Conservation (phyloP, 2,888 invertebrate genomes). For the Agrypnus murinus region DNA sequence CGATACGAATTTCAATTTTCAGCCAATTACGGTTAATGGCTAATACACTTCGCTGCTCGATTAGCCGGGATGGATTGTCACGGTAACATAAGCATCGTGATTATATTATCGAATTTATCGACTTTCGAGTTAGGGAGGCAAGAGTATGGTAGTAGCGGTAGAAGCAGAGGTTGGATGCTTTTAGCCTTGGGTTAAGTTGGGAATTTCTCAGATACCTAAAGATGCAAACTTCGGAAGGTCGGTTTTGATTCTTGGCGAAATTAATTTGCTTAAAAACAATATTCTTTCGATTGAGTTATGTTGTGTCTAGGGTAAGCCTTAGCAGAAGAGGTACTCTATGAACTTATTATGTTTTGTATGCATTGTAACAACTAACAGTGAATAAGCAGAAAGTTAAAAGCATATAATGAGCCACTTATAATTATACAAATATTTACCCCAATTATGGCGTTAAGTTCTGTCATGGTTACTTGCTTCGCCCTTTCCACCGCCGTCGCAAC, state of each 20-base stretch:
- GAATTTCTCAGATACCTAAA: no score
- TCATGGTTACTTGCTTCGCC: conserved; percentile 98
- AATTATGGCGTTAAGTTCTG: conserved; percentile 96
- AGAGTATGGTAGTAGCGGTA: no score
- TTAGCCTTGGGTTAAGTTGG: no score
- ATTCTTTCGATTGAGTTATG: no score
- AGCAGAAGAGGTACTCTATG: neutral
- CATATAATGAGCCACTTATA: conserved; percentile 31
- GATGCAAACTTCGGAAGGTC: no score
- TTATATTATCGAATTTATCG: conserved; percentile 47
- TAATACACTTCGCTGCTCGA: conserved; percentile 52
- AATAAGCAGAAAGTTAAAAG: neutral
- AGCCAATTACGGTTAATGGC: conserved; percentile 52
- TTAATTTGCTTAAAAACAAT: no score
- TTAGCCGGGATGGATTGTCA: conserved; percentile 49
- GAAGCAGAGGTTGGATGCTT: neutral
- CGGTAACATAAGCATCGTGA: conserved; percentile 48
- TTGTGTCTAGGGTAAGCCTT: no score
- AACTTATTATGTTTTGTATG: no score
- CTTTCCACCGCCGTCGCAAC: conserved; percentile 97
- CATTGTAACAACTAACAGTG: neutral
- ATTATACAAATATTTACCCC: conserved; percentile 82
- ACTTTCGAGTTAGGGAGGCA: conserved; percentile 31
- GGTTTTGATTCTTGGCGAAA: no score
- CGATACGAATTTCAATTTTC: conserved; percentile 53